These are phyloP conservation scores for Candoia aspera DNA, from an alignment of 2,113 vertebrate genomes.

Conservation along the genomic window DNA sequence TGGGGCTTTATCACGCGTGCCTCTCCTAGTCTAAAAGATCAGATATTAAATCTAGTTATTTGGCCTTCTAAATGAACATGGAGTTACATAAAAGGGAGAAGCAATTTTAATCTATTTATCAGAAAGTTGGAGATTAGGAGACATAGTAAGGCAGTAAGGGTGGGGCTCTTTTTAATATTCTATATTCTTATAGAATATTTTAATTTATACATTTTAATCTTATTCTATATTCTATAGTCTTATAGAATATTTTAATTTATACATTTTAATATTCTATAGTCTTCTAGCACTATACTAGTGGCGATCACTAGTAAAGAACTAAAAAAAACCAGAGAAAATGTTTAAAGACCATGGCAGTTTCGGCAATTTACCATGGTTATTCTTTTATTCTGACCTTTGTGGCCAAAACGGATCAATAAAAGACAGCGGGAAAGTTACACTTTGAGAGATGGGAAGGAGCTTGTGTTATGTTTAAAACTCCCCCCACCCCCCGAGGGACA, in stretches of 20 bases:
- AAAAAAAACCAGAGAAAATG: neutral
- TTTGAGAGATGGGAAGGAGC: neutral
- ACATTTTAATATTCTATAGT: neutral
- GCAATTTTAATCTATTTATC: neutral
- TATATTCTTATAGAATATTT: neutral
- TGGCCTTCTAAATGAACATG: neutral
- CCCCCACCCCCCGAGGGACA: neutral
- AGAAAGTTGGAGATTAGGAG: neutral
- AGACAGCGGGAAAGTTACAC: neutral
- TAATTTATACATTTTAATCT: too few species aligned
- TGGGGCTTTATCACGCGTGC: neutral
- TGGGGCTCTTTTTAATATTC: neutral
- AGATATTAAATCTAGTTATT: constrained; percentile 18
- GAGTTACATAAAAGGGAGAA: neutral
- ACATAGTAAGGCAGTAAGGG: neutral
- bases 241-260: neutral
- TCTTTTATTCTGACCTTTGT: neutral
- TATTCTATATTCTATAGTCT: neutral
- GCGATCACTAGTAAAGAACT: neutral
- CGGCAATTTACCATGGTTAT: neutral
- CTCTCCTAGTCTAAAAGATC: neutral
- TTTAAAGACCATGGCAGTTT: neutral
- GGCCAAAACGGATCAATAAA: constrained; percentile 12
- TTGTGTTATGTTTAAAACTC: neutral
- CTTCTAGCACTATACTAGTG: neutral